A percentile compares a stretch with the other conserved stretches of the same genome.
These are phyloP conservation scores for Oryzias celebensis DNA, from an alignment of 2,113 vertebrate genomes.

Conservation along the genomic window DNA sequence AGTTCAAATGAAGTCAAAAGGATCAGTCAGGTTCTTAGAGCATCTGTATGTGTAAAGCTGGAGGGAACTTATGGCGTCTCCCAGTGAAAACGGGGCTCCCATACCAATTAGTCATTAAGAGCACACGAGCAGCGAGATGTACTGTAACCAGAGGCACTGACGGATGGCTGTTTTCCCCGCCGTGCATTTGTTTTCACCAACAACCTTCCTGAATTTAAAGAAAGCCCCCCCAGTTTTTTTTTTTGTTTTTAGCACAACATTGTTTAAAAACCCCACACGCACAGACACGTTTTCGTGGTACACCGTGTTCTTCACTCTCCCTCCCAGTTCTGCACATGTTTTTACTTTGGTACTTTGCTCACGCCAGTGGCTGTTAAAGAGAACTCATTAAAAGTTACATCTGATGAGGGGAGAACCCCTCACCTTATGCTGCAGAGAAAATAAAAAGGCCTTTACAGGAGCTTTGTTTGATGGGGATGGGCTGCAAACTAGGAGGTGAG, in stretches of 20 bases:
- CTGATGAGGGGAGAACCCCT: too few species aligned
- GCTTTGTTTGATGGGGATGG: too few species aligned
- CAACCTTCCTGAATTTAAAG: background rate
- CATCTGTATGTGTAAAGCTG: background rate
- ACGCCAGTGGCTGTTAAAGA: too few species aligned
- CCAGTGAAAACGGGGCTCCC: constrained; percentile 12
- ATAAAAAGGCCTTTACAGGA: too few species aligned
- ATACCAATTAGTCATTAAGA: constrained; percentile 22
- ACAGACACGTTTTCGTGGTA: background rate
- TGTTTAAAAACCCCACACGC: background rate
- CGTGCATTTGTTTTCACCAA: constrained; percentile 10
- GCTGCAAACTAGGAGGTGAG: too few species aligned
- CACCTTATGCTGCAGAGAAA: too few species aligned
- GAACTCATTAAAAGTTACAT: too few species aligned
- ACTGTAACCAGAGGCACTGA: constrained; percentile 1
- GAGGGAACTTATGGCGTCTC: background rate
- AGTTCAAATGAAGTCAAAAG: too few species aligned
- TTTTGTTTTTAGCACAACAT: background rate
- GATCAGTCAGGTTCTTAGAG: too few species aligned
- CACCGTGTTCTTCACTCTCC: background rate
- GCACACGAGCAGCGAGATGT: background rate
- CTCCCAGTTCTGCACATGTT: too few species aligned
- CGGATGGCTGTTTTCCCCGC: constrained; percentile 22
- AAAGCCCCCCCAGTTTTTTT: background rate
- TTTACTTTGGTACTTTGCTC: too few species aligned